Evolutionary conservation across 2,113 vertebrate genomes (phyloP).

Genomic region (Salvelinus fontinalis): DNA sequence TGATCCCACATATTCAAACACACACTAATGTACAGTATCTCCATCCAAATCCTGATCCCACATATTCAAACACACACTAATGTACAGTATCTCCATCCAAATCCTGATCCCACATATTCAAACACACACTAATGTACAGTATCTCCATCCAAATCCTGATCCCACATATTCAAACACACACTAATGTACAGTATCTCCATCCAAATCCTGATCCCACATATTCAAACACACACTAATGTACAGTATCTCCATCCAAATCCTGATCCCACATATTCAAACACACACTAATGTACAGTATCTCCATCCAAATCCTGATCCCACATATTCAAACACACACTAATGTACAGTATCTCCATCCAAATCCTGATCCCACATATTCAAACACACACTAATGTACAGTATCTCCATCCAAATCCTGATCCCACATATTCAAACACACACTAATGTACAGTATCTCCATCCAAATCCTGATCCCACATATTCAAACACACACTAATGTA

Average conservation of each 20-base stretch:
- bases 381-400: conserved; percentile 31
- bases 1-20: conserved; percentile 33
- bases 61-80: conserved; percentile 44
- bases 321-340: conserved; percentile 44
- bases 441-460: not conserved
- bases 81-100: not conserved
- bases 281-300: conserved; percentile 16
- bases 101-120: conserved; percentile 10
- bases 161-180: conserved; percentile 45
- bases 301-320: not conserved
- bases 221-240: conserved; percentile 38
- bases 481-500: conserved; percentile 38
- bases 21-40: conserved; percentile 16
- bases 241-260: not conserved
- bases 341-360: not conserved
- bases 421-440: conserved; percentile 45
- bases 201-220: not conserved
- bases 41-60: not conserved
- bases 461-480: not conserved
- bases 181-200: not conserved
- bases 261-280: conserved; percentile 33
- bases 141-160: not conserved
- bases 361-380: conserved; percentile 10
- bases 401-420: not conserved
- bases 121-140: conserved; percentile 31